phyloP scores from a whole-genome alignment of 92 coral and sea anemone species.

The Galaxea fascicularis region DNA sequence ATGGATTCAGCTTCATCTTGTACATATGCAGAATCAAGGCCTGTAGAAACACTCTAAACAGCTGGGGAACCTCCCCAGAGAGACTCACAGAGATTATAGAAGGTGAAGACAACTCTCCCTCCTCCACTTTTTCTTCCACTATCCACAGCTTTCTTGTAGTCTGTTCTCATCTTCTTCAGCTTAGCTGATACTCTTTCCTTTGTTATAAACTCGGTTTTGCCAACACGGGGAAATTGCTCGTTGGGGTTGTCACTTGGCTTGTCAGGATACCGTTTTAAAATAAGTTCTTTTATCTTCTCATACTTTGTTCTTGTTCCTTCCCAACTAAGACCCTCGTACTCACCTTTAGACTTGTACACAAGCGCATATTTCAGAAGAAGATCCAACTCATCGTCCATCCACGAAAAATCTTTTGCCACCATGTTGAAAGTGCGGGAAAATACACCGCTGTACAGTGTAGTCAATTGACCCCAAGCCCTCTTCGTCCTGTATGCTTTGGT shows the following conservation, averaged over 20 bases:
- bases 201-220: constrained; percentile 33
- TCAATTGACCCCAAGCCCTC: constrained; percentile 1
- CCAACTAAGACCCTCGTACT: constrained; percentile 53
- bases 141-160: constrained; percentile 61
- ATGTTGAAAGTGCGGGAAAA: constrained; percentile 27
- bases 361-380: constrained; percentile 45
- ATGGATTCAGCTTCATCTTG: constrained; percentile 8
- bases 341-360: constrained; percentile 32
- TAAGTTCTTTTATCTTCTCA: constrained; percentile 35
- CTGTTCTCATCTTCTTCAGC: constrained; percentile 34
- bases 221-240: constrained; percentile 44
- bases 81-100: constrained; percentile 45
- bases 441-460: constrained; percentile 13
- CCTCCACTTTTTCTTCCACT: constrained; percentile 58
- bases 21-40: constrained; percentile 40
- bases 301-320: constrained; percentile 53
- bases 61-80: constrained; percentile 67
- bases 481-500: constrained; percentile 2
- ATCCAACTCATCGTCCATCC: constrained; percentile 64
- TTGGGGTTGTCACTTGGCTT: constrained; percentile 26
- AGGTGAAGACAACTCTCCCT: constrained; percentile 49
- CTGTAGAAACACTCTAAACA: constrained; percentile 42
- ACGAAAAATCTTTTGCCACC: constrained; percentile 43
- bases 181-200: constrained; percentile 53
- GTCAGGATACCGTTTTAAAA: constrained; percentile 50